Percentiles rank a stretch among this genome's conserved stretches.
Conservation (phyloP, 2,888 invertebrate genomes). For the Dryobotodes eremita region DNA sequence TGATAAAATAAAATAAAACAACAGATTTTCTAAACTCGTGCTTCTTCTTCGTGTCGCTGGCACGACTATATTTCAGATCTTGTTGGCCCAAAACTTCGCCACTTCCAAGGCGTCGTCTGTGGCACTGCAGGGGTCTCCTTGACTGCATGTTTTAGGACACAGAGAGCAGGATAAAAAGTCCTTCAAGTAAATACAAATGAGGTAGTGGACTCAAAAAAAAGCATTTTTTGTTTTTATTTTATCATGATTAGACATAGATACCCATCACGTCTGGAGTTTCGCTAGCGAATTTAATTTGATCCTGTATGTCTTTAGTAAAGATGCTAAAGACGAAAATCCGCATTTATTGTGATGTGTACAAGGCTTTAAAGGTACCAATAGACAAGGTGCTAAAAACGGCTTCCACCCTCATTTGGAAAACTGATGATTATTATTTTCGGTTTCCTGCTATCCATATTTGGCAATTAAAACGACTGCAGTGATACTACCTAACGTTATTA, state of each 20-base stretch:
- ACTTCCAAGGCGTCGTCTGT: no score
- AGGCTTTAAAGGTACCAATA: background rate
- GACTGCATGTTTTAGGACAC: no score
- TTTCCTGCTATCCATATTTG: slow-evolving; percentile 67
- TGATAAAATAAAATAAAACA: background rate
- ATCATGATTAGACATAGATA: no score
- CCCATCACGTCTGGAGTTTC: background rate
- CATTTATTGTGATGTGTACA: slow-evolving; percentile 38
- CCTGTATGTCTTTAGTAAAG: background rate
- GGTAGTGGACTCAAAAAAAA: background rate
- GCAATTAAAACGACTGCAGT: slow-evolving; percentile 52
- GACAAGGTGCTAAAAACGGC: background rate
- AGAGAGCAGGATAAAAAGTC: no score
- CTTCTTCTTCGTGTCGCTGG: no score
- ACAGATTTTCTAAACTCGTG: background rate
- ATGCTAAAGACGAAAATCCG: slow-evolving; percentile 23
- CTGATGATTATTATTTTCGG: background rate
- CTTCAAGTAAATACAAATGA: background rate
- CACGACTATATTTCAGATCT: no score
- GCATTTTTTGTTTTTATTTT: background rate
- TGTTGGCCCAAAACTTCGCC: no score
- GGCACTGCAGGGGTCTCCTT: no score
- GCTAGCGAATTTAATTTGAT: background rate
- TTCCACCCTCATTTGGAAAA: background rate
- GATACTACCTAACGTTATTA: slow-evolving; percentile 43